Evolutionary conservation across 2,888 invertebrate species (phyloP).

Genomic region (Spilosoma lubricipeda): DNA sequence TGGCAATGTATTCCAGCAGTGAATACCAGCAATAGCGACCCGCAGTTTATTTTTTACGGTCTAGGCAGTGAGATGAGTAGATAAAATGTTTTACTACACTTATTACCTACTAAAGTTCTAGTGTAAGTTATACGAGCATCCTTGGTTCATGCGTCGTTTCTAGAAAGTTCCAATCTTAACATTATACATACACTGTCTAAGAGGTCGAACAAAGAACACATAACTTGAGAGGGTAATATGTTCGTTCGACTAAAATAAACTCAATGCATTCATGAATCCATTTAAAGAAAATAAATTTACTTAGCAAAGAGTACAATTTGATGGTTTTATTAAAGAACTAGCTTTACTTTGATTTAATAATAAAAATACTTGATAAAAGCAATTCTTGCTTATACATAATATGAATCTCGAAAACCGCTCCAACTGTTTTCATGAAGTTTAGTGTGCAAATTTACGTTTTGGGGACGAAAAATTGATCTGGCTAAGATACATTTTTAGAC

Average conservation of each 20-base stretch:
- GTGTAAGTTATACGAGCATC: slow-evolving; percentile 19
- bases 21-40: slow-evolving; percentile 2
- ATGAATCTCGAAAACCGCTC: no score
- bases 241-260: not conserved
- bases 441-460: no score
- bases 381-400: no score
- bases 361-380: no score
- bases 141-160: slow-evolving; percentile 1
- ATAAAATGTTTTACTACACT: slow-evolving; percentile 20
- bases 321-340: no score
- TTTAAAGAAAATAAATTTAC: no score
- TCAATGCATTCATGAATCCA: not conserved
- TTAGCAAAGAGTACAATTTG: no score
- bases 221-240: not conserved
- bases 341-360: no score
- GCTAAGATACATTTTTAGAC: no score
- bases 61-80: slow-evolving; percentile 10
- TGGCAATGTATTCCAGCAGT: slow-evolving; percentile 1
- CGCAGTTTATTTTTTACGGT: slow-evolving; percentile 19
- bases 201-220: not conserved
- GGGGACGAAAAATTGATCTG: no score
- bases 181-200: not conserved
- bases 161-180: slow-evolving; percentile 6
- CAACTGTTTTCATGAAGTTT: no score
- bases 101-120: slow-evolving; percentile 17